Base-by-base conservation (phyloP, 2,888 invertebrate species). In the Melinaea marsaeus region DNA sequence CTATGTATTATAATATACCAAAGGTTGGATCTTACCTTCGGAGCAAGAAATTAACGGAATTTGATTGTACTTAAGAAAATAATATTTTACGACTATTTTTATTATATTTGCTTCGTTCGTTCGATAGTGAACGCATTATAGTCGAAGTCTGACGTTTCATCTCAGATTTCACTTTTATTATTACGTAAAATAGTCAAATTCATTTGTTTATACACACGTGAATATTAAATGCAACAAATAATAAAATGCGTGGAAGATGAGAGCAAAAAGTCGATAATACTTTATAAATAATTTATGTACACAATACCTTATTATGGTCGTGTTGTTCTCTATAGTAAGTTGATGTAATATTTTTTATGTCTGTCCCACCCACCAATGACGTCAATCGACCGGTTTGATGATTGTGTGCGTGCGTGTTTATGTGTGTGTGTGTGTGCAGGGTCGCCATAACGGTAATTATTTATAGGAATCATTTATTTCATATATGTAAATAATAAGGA, bases 341-440 rank as follows among this genome's bases (percentile, higher is more conserved):
- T 75, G 86, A 87, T 88, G 86, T 85, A 85, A 85, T 86, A 85
- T 86, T 88, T 87, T 83, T 80, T 82, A 79, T 76, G 72, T 72
- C 71, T 72, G 81, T 77, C 78, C 84, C 84, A 81, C 86, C 84
- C 79, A 81, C 80, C 79, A 84, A 86, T 90, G 89, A 90, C 90
- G 90, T 90, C 90, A 90, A 85, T 85, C 74, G 82, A 83, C 85
- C 85, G 86, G 86, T 75, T 74, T 70, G 69, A 72, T 70, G 63
- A 61, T 66, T 71, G 73, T 77, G 77, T 68, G 71, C 72, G 74
- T 71, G 74, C 72, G 72, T 72, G 69, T 69, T 63, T 64, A 66
- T 66, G 70, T 72, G 70, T 69, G 80, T 80, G 75, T 80, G 80
- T 70, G 73, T 72, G 69, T 68, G 65, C 65, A 70, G 68, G 69